Conservation (phyloP, 2,888 invertebrate genomes). For the Sinelater perroti region DNA sequence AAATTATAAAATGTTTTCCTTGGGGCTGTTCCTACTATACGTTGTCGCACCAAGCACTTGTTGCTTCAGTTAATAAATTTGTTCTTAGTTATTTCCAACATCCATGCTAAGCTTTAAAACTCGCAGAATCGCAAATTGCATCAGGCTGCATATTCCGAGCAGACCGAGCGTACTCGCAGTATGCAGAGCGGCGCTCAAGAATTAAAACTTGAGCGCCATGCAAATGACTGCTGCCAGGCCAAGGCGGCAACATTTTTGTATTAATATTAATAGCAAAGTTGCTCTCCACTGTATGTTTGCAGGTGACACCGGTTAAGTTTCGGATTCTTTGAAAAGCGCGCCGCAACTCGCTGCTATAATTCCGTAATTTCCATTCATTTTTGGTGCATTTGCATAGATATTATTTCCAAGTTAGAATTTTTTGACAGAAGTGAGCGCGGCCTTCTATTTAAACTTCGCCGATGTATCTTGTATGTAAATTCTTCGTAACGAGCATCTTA, state of each 20-base stretch:
- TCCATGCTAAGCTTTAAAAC: too few relatives aligned
- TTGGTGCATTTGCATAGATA: constrained; percentile 43
- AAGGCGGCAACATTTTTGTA: not conserved
- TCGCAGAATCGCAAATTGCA: too few relatives aligned
- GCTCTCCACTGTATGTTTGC: constrained; percentile 28
- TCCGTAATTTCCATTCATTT: constrained; percentile 47
- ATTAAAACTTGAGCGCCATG: too few relatives aligned
- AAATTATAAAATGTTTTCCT: too few relatives aligned
- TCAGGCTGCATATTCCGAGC: too few relatives aligned
- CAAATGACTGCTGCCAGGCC: too few relatives aligned
- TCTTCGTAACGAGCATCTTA: constrained; percentile 39
- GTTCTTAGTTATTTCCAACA: too few relatives aligned
- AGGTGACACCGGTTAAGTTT: constrained; percentile 42
- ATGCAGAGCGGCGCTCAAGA: too few relatives aligned
- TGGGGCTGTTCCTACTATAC: too few relatives aligned
- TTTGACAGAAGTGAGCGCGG: constrained; percentile 38
- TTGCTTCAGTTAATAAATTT: too few relatives aligned
- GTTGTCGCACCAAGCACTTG: too few relatives aligned
- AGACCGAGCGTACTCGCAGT: too few relatives aligned
- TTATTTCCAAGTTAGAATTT: constrained; percentile 40
- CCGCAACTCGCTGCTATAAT: constrained; percentile 42
- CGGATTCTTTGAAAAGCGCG: constrained; percentile 26
- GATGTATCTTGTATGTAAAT: constrained; percentile 44
- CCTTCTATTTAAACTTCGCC: constrained; percentile 38
- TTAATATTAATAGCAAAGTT: constrained; percentile 27